Percentiles rank a stretch among this genome's conserved stretches.
Evolutionary conservation across 1,140 invertebrate species (phyloP).

Genomic region (Aplysia californica): DNA sequence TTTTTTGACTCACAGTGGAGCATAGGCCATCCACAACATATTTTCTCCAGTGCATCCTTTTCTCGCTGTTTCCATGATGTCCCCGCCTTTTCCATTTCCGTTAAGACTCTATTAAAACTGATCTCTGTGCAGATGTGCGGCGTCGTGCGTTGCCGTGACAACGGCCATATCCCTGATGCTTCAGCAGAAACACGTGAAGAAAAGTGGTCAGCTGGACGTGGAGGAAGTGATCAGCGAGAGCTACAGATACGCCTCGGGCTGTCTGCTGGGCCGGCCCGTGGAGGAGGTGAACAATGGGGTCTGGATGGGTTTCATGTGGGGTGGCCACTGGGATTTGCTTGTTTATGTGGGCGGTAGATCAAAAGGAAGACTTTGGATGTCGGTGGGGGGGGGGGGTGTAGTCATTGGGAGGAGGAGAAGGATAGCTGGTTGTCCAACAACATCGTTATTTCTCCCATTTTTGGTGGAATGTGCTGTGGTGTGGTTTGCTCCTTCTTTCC

Average conservation of each 20-base stretch:
- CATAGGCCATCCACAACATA: too few species aligned
- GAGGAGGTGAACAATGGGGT: conserved; percentile 58
- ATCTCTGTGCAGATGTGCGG: conserved; percentile 59
- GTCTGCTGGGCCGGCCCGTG: conserved; percentile 41
- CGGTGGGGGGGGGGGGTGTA: background rate
- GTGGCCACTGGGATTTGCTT: too few species aligned
- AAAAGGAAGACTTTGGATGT: background rate
- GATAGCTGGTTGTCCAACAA: background rate
- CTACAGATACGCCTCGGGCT: conserved; percentile 51
- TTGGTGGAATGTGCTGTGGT: background rate
- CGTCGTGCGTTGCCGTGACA: conserved; percentile 61
- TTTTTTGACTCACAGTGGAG: too few species aligned
- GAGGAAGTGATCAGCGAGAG: conserved; percentile 52
- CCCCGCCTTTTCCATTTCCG: too few species aligned
- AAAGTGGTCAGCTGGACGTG: conserved; percentile 52
- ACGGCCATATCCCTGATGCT: conserved; percentile 57
- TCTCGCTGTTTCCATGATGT: too few species aligned
- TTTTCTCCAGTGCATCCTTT: too few species aligned
- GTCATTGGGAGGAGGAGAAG: background rate
- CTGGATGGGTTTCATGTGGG: too few species aligned
- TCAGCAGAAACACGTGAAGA: conserved; percentile 57
- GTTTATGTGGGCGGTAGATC: too few species aligned
- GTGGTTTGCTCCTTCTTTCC: too few species aligned
- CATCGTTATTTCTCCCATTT: background rate
- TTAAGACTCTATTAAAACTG: too few species aligned